These are phyloP conservation scores for Acanthiza pusilla DNA, from an alignment of 2,797 vertebrate genomes.

Conservation along the genomic window DNA sequence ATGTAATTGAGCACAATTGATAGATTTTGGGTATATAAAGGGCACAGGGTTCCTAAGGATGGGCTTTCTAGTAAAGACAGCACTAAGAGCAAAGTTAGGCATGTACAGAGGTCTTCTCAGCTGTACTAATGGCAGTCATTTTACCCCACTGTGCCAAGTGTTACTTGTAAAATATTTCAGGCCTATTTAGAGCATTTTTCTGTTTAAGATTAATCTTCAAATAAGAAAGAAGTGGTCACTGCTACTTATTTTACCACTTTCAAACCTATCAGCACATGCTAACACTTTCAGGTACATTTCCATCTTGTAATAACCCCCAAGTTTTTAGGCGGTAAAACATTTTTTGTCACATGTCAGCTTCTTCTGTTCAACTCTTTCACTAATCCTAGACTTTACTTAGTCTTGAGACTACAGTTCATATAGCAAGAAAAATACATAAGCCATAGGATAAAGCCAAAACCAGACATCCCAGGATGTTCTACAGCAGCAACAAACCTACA, in stretches of 20 bases:
- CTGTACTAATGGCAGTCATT: neutral
- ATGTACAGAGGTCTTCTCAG: neutral
- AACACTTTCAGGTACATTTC: neutral
- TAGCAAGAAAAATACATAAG: neutral
- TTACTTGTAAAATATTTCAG: neutral
- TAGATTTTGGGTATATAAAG: neutral
- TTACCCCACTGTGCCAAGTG: neutral
- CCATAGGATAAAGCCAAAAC: neutral
- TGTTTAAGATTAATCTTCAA: neutral
- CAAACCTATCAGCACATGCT: neutral
- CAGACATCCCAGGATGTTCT: too few relatives aligned
- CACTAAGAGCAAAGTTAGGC: too few relatives aligned
- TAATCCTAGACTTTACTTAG: neutral
- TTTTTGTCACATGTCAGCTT: neutral
- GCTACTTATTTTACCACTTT: neutral
- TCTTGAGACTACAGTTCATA: neutral
- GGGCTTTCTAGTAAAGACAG: neutral
- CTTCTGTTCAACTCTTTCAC: neutral
- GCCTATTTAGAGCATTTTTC: neutral
- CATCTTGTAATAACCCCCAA: neutral
- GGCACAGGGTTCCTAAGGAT: neutral
- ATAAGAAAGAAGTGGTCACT: neutral
- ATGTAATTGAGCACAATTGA: neutral
- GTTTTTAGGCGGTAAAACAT: neutral
- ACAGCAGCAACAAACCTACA: neutral